A percentile compares a stretch with the other conserved stretches of the same genome.
These are phyloP conservation scores for Sminthurinus aureus DNA, from an alignment of 2,888 invertebrate genomes.

Conservation along the genomic window DNA sequence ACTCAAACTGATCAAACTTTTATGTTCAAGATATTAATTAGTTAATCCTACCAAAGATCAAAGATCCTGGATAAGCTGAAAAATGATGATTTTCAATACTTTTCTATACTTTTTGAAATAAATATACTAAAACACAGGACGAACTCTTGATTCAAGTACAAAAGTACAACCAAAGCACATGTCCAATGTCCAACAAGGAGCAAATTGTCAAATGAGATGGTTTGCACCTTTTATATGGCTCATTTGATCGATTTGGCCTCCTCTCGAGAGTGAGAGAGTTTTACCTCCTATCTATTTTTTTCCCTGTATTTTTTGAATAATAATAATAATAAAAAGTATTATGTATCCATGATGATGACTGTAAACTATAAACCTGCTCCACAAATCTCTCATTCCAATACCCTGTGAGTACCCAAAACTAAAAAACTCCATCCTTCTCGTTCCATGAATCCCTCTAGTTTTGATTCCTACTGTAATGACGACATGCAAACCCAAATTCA, in stretches of 20 bases:
- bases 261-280: not conserved
- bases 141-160: not conserved
- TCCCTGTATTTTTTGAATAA: not conserved
- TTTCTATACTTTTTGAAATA: too few species aligned
- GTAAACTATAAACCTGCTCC: not conserved
- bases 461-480: not conserved
- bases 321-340: not conserved
- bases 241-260: constrained; percentile 28
- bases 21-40: too few species aligned
- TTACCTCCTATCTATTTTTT: constrained; percentile 8
- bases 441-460: constrained; percentile 3
- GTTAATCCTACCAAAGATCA: too few species aligned
- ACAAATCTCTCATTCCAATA: not conserved
- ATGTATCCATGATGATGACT: too few species aligned
- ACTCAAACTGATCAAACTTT: too few species aligned
- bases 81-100: too few species aligned
- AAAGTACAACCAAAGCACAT: not conserved
- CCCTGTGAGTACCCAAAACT: not conserved
- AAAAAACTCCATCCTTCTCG: not conserved
- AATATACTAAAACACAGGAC: not conserved
- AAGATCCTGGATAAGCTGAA: too few species aligned
- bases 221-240: constrained; percentile 18
- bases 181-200: not conserved
- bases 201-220: constrained; percentile 6
- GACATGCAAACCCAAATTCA: not conserved